A percentile compares a stretch with the other conserved stretches of the same genome.
These are phyloP conservation scores for Thereva unica DNA, from an alignment of 2,888 invertebrate species.

Conservation along the genomic window DNA sequence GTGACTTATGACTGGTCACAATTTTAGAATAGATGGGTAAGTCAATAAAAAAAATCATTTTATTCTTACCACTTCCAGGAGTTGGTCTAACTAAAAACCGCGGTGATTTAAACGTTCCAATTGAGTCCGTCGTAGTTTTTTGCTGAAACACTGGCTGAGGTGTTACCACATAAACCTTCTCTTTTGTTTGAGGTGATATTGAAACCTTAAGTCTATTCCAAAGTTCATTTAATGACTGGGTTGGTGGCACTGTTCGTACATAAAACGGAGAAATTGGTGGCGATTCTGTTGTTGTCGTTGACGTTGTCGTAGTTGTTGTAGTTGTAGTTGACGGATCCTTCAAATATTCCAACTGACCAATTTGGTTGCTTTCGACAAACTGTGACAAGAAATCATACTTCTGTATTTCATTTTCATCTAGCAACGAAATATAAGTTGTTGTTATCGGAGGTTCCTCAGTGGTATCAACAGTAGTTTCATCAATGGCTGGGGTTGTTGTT, in stretches of 20 bases:
- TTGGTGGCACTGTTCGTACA: conserved; percentile 42
- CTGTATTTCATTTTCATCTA: conserved; percentile 33
- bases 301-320: conserved; percentile 32
- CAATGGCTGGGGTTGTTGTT: conserved; percentile 63
- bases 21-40: too few relatives aligned
- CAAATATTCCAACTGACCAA: conserved; percentile 1
- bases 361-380: conserved; percentile 41
- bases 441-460: conserved; percentile 33
- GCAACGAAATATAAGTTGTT: conserved; percentile 3
- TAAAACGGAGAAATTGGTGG: conserved; percentile 46
- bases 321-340: neutral
- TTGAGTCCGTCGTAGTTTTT: conserved; percentile 42
- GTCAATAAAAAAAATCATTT: neutral
- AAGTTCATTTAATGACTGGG: conserved; percentile 47
- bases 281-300: conserved; percentile 32
- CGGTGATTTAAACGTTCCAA: conserved; percentile 52
- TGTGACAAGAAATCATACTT: conserved; percentile 35
- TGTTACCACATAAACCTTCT: conserved; percentile 82
- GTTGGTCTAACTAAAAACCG: conserved; percentile 65
- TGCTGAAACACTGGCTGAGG: conserved; percentile 63
- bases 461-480: conserved; percentile 32
- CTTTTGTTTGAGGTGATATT: conserved; percentile 75
- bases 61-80: conserved; percentile 49
- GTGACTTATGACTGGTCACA: too few relatives aligned
- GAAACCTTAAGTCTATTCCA: conserved; percentile 74